Evolutionary conservation across 1,140 invertebrate genomes (phyloP).

Genomic region (Hypsibius dujardini): DNA sequence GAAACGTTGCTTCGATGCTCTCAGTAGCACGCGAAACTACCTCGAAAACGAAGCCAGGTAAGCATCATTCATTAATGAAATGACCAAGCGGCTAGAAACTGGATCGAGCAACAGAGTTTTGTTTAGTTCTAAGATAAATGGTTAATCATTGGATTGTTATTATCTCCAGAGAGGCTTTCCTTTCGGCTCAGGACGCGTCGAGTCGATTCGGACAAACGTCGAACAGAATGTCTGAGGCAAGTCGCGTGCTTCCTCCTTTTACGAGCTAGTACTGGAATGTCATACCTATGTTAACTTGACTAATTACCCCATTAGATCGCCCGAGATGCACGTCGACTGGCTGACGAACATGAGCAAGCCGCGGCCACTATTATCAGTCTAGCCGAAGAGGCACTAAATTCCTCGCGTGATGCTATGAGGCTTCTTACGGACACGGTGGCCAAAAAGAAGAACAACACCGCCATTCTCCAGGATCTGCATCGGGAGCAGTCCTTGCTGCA

Average conservation of each 20-base stretch:
- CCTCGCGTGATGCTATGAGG: constrained; percentile 56
- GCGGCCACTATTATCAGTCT: constrained; percentile 55
- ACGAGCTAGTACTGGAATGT: too few relatives aligned
- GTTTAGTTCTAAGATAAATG: too few relatives aligned
- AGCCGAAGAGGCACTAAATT: constrained; percentile 60
- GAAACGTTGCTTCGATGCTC: constrained; percentile 23
- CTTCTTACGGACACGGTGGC: constrained; percentile 59
- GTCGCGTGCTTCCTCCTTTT: neutral
- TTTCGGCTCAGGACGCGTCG: constrained; percentile 59
- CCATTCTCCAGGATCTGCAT: constrained; percentile 30
- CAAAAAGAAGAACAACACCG: constrained; percentile 48
- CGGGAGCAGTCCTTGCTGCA: constrained; percentile 25
- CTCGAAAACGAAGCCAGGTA: constrained; percentile 55
- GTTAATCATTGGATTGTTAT: too few relatives aligned
- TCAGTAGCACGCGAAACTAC: constrained; percentile 48
- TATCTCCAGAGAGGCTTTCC: constrained; percentile 40
- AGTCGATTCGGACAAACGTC: constrained; percentile 73
- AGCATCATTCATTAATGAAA: too few relatives aligned
- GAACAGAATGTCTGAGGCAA: constrained; percentile 56
- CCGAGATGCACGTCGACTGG: constrained; percentile 56
- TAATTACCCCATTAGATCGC: constrained; percentile 41
- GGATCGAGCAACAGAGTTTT: too few relatives aligned
- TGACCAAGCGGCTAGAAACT: too few relatives aligned
- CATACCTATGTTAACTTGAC: too few relatives aligned
- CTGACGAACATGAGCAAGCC: constrained; percentile 50